Evolutionary conservation across 2,888 invertebrate species (phyloP).

Genomic region (Diloba caeruleocephala): DNA sequence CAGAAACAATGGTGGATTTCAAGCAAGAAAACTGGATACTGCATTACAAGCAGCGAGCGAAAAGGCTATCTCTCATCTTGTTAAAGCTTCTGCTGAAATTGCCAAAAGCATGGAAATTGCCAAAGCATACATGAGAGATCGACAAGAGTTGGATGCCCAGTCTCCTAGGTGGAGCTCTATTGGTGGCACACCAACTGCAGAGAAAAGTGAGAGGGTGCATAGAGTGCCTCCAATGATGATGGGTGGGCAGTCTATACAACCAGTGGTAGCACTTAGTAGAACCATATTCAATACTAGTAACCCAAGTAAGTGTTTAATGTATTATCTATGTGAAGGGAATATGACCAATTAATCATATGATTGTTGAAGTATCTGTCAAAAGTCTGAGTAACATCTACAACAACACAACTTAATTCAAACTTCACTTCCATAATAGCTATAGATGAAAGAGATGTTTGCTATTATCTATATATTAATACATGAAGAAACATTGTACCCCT

Average conservation of each 20-base stretch:
- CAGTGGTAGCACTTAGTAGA: slow-evolving; percentile 78
- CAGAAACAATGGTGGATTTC: slow-evolving; percentile 69
- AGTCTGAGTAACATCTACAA: too few relatives aligned
- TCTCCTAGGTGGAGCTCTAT: slow-evolving; percentile 75
- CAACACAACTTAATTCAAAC: too few relatives aligned
- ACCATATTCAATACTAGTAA: slow-evolving; percentile 69
- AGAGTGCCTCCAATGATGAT: slow-evolving; percentile 78
- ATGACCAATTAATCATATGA: not conserved
- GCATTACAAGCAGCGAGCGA: slow-evolving; percentile 73
- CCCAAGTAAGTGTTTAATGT: slow-evolving; percentile 63
- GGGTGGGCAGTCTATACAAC: slow-evolving; percentile 80
- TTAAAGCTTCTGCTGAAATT: slow-evolving; percentile 76
- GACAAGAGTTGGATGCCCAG: slow-evolving; percentile 63
- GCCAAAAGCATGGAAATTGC: slow-evolving; percentile 71
- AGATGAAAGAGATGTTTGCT: too few relatives aligned
- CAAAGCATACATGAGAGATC: slow-evolving; percentile 70
- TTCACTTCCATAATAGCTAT: too few relatives aligned
- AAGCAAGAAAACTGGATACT: slow-evolving; percentile 69
- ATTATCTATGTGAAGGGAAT: not conserved
- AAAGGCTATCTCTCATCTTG: slow-evolving; percentile 73
- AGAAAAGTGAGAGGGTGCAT: slow-evolving; percentile 70
- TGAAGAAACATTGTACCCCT: too few relatives aligned
- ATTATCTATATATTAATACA: too few relatives aligned
- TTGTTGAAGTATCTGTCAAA: too few relatives aligned
- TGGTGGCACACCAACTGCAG: slow-evolving; percentile 63